phyloP scores from a whole-genome alignment of 92 coral and sea anemone genomes.

The Palythoa grandiflora region DNA sequence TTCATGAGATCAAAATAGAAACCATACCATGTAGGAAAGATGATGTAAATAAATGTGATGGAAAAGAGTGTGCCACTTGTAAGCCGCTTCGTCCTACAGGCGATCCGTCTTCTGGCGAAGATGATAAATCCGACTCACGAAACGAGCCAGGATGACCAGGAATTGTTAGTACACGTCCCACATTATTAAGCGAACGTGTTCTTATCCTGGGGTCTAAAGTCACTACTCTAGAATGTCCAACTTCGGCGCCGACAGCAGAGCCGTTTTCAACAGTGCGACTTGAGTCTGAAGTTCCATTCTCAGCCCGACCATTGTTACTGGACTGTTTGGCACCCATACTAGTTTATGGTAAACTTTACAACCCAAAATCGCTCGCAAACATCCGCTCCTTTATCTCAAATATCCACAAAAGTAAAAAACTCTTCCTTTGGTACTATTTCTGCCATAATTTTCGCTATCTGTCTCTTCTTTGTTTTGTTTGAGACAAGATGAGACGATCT shows the following conservation, averaged over 20 bases:
- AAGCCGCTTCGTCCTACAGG: slow-evolving; percentile 74
- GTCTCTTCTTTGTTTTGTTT: slow-evolving; percentile 72
- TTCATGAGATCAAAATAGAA: slow-evolving; percentile 1
- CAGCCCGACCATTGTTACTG: slow-evolving; percentile 77
- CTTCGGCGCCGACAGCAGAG: slow-evolving; percentile 74
- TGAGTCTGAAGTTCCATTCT: slow-evolving; percentile 45
- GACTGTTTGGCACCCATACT: slow-evolving; percentile 92
- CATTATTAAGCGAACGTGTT: slow-evolving; percentile 88
- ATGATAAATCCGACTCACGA: slow-evolving; percentile 88
- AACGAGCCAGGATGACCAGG: slow-evolving; percentile 85
- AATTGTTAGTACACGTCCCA: slow-evolving; percentile 83
- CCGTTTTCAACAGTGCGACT: slow-evolving; percentile 70
- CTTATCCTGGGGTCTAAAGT: slow-evolving; percentile 83
- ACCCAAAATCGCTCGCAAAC: slow-evolving; percentile 44
- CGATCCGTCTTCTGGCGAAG: slow-evolving; percentile 83
- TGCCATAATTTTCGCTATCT: slow-evolving; percentile 42
- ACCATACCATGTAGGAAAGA: slow-evolving; percentile 64
- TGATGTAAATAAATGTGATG: slow-evolving; percentile 86
- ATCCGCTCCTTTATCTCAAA: slow-evolving; percentile 20
- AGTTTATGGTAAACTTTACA: slow-evolving; percentile 5
- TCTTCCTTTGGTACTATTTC: slow-evolving; percentile 3
- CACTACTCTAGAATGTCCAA: slow-evolving; percentile 82
- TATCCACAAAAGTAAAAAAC: slow-evolving; percentile 2
- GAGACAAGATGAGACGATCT: slow-evolving; percentile 55
- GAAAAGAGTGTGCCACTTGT: slow-evolving; percentile 91